Base-by-base conservation (phyloP, 2,113 vertebrate genomes). In the Canis aureus region DNA sequence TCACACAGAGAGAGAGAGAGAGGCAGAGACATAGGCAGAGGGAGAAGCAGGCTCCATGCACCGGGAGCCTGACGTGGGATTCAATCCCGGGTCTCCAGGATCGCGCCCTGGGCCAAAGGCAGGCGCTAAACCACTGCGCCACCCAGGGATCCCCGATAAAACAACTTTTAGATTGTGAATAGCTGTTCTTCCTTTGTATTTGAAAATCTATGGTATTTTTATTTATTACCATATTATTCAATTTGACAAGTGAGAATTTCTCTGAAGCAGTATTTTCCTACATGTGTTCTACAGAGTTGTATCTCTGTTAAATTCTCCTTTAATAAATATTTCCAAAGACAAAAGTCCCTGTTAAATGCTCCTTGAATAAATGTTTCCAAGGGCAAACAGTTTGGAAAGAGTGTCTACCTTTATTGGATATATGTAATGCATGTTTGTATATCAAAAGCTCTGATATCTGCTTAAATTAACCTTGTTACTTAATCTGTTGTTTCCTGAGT, bases 201-300 rank as follows among this genome's bases (percentile, higher is more conserved):
- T 66, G 73, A 89, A 76, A 96, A 96, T 91, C 62, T 82, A 90
- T 83, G 19, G 15, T 91, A 7, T 96, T 97, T 93, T 66, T 57
- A 22, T n/a, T 85, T 89, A 89, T 93, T 62, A 22, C 23, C 74
- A 0, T 88, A 69, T 64, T 62, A 69, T 97, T 85, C 38, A 55
- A 35, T 53, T 96, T 85, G 71, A 25, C 29, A 84, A 92, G 74
- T 67, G 51, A 81, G 64, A 79, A 69, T 89, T 93, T 95, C 62
- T 96, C 32, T 86, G 60, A 86, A 69, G 43, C 22, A 43, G 0
- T 74, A 5, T 91, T 97, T 95, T 29, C 27, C 23, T 66, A 17
- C 17, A 27, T 82, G 43, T 81, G 3, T 88, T 87, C 17, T 91
- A 0, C 53, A 60, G 19, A 71, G n/a, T 92, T 11, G 19, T 84